These are phyloP conservation scores for Zosterops borbonicus DNA, from an alignment of 2,113 vertebrate genomes.

Conservation along the genomic window DNA sequence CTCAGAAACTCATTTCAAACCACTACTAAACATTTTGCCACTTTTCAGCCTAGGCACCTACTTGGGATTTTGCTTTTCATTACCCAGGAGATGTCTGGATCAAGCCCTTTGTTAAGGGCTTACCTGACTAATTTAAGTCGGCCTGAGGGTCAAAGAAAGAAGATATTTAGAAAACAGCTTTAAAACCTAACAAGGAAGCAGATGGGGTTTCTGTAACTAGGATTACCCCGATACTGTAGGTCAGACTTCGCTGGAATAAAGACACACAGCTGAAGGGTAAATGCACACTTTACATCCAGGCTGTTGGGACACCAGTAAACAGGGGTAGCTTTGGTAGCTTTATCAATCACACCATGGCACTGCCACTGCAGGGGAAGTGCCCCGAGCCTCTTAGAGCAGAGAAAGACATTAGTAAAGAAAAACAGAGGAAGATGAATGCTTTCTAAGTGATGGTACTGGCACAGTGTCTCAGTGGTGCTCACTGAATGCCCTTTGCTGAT, in stretches of 20 bases:
- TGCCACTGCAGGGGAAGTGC: background rate
- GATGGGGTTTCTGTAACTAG: background rate
- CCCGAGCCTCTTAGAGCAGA: accelerated
- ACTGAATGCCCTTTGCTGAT: background rate
- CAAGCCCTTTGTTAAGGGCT: background rate
- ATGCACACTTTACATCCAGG: background rate
- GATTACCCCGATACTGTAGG: background rate
- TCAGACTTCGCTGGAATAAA: background rate
- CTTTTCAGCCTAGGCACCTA: background rate
- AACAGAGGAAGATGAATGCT: background rate
- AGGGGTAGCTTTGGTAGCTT: background rate
- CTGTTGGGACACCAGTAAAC: background rate
- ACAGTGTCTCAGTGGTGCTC: background rate
- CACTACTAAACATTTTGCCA: background rate
- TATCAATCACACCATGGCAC: background rate
- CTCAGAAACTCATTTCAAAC: background rate
- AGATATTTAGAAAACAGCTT: background rate
- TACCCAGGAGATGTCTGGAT: background rate
- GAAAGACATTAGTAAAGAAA: background rate
- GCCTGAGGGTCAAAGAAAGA: background rate
- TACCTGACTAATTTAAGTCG: background rate
- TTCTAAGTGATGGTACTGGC: background rate
- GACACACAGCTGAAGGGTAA: background rate
- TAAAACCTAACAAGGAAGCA: background rate
- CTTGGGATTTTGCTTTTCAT: background rate